Evolutionary conservation across 2,888 invertebrate genomes (phyloP).

Genomic region (Clostera curtula): DNA sequence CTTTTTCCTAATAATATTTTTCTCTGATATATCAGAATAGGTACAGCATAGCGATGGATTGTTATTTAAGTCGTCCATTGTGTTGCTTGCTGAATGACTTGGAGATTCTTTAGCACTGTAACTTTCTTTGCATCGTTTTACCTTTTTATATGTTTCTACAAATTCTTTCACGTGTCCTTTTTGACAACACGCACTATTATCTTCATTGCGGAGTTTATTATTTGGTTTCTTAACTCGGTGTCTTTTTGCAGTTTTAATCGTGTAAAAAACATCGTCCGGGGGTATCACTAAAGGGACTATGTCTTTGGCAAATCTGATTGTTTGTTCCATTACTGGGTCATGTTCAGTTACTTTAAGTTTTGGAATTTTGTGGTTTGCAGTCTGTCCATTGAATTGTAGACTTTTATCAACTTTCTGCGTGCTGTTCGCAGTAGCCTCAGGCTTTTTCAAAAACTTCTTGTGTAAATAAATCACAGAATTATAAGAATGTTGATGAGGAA

Average conservation of each 20-base stretch:
- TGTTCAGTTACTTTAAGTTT: constrained; percentile 20
- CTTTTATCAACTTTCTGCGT: constrained; percentile 38
- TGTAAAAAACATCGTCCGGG: constrained; percentile 42
- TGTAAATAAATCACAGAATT: constrained; percentile 54
- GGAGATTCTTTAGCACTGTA: constrained; percentile 34
- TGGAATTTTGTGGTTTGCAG: constrained; percentile 9
- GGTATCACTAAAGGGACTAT: constrained; percentile 52
- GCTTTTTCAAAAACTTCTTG: constrained; percentile 36
- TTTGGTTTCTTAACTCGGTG: constrained; percentile 30
- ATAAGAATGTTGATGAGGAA: constrained; percentile 37
- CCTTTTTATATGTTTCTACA: constrained; percentile 30
- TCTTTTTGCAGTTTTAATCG: constrained; percentile 43
- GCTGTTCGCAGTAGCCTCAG: constrained; percentile 10
- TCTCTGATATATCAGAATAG: constrained; percentile 48
- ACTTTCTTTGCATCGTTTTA: constrained; percentile 29
- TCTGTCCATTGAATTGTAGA: constrained; percentile 32
- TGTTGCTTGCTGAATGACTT: constrained; percentile 44
- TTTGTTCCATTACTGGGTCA: constrained; percentile 45
- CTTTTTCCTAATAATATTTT: constrained; percentile 32
- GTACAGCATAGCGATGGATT: constrained; percentile 51
- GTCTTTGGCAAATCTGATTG: constrained; percentile 51
- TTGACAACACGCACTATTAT: constrained; percentile 20
- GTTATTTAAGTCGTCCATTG: constrained; percentile 50
- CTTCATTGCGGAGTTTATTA: constrained; percentile 18
- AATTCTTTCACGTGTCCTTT: constrained; percentile 31